phyloP scores from a whole-genome alignment of 2,113 vertebrate species.

The Gnathonemus echidnorhynchus region DNA sequence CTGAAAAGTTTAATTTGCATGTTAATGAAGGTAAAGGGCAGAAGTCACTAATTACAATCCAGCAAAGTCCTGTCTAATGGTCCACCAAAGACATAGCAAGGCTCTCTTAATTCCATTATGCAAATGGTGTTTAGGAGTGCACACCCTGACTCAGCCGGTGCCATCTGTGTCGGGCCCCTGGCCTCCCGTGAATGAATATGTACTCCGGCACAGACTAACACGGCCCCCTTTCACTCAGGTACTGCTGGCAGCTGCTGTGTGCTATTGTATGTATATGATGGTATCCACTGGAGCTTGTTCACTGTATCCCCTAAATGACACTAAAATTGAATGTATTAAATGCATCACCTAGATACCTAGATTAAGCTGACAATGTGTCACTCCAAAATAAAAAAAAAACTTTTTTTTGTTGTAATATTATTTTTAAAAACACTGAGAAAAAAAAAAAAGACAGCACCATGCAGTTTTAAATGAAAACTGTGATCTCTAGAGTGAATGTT shows the following conservation, averaged over 20 bases:
- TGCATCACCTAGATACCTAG: neutral
- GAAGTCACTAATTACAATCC: slow-evolving; percentile 92
- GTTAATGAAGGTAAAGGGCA: slow-evolving; percentile 91
- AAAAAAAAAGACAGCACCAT: neutral
- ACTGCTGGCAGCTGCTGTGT: slow-evolving; percentile 43
- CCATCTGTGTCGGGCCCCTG: slow-evolving; percentile 57
- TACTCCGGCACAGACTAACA: slow-evolving; percentile 50
- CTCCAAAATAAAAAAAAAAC: neutral
- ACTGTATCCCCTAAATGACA: neutral
- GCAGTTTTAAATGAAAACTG: neutral
- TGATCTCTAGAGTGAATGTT: neutral
- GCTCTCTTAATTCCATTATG: slow-evolving; percentile 88
- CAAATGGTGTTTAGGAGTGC: slow-evolving; percentile 73
- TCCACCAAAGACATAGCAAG: slow-evolving; percentile 76
- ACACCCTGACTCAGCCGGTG: slow-evolving; percentile 68
- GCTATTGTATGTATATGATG: neutral
- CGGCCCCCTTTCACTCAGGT: slow-evolving; percentile 52
- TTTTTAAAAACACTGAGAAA: neutral
- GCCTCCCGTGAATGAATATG: slow-evolving; percentile 66
- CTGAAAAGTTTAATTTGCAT: slow-evolving; percentile 83
- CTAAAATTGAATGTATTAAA: neutral
- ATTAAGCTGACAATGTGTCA: neutral
- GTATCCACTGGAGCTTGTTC: neutral
- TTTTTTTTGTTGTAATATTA: neutral
- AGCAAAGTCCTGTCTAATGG: slow-evolving; percentile 77